These are phyloP conservation scores for Schizothorax lantsangensis DNA, from an alignment of 2,797 vertebrate species.

Conservation along the genomic window DNA sequence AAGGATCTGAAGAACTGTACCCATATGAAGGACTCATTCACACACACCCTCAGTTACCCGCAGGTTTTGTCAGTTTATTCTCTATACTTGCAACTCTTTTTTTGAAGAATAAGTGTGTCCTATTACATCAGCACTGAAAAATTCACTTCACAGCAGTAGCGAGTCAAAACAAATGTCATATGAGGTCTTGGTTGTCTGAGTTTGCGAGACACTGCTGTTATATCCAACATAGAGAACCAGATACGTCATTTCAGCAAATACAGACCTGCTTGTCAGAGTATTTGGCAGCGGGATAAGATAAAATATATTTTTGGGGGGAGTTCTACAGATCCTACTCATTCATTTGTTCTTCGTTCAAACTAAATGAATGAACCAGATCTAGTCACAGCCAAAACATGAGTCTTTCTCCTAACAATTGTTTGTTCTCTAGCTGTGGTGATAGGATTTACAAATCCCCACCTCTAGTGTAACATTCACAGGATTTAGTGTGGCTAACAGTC, in stretches of 20 bases:
- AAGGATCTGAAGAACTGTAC: slow-evolving; percentile 4
- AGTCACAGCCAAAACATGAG: slow-evolving; percentile 16
- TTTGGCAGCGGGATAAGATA: slow-evolving; percentile 3
- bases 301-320: not conserved
- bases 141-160: not conserved
- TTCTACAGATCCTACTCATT: slow-evolving; percentile 11
- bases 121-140: slow-evolving; percentile 9
- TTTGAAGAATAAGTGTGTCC: not conserved
- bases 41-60: not conserved
- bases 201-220: not conserved
- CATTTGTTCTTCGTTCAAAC: slow-evolving; percentile 23
- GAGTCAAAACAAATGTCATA: not conserved
- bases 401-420: not conserved
- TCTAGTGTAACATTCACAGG: not conserved
- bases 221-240: slow-evolving; percentile 38
- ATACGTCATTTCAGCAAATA: slow-evolving; percentile 20
- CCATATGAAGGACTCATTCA: not conserved
- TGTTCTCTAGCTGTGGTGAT: not conserved
- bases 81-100: not conserved
- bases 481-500: not conserved
- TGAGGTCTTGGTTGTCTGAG: slow-evolving; percentile 18
- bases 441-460: not conserved
- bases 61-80: not conserved
- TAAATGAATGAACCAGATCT: slow-evolving; percentile 15
- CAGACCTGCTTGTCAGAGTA: slow-evolving; percentile 1